Evolutionary conservation across 2,888 invertebrate genomes (phyloP), one percentile per base, ranked within the genome.

Genomic region (Nomada fucata): DNA sequence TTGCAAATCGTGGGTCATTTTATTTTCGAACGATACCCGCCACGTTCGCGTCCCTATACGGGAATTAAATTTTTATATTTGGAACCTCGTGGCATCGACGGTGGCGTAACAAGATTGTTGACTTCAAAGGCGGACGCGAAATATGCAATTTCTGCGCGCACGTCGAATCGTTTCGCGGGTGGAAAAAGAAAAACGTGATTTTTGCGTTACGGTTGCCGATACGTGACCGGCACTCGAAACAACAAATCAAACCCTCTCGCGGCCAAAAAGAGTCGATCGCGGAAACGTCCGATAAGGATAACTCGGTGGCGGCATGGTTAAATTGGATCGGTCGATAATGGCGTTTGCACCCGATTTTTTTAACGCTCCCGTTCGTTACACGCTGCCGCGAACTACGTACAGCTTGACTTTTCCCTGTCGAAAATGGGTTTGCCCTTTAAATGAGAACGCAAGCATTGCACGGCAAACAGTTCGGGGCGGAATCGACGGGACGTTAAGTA

Each of bases 401-500:
- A 67, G 67, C 73, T 65, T 64, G 72, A 47, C 77, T 81, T 81
- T 59, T 65, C 69, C 68, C 65, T 36, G 42, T 42, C 65, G 75
- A 44, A 63, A 67, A 67, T 70, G 44, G 68, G 68, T 65, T 50
- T 67, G 64, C 81, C 64, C 70, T 84, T 76, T 78, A 85, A 84
- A 84, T 68, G 84, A 76, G 69, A 20, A 72, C 44, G 80, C 61
- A 72, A 78, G 79, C 68, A 70, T 73, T 47, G 72, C 76, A 69
- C n/a, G 77, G 84, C 52, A 76, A 84, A 84, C 84, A 78, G 55
- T 63, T 26, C 65, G 42, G 26, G 1, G 15, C 59, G 18, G 70
- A 71, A 69, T 60, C 65, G 76, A 60, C 74, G 52, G 57, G 63
- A 52, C 71, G 81, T 69, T 84, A 82, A 85, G 81, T 85, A 84